Conservation (phyloP, 2,113 vertebrate genomes). For the Mus musculus region DNA sequence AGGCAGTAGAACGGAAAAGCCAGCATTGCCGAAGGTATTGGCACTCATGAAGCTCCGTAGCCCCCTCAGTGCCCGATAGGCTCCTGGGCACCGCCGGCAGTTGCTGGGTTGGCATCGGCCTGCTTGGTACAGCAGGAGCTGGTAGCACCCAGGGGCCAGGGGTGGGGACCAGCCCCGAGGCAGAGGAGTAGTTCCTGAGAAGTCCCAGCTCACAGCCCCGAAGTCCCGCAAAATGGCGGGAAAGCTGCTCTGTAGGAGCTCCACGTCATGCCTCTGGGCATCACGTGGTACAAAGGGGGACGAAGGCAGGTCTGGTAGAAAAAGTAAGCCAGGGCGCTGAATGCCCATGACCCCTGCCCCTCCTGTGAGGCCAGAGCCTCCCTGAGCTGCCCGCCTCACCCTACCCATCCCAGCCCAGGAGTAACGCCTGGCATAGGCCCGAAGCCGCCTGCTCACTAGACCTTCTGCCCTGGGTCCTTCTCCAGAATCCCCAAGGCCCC, state of each 20-base stretch:
- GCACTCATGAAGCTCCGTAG: conserved; percentile 92
- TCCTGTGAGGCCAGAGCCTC: conserved; percentile 82
- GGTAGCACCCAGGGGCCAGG: conserved; percentile 87
- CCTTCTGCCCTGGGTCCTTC: conserved; percentile 86
- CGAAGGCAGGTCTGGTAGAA: conserved; percentile 93
- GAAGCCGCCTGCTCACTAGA: conserved; percentile 89
- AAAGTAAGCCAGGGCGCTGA: conserved; percentile 92
- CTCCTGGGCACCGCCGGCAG: conserved; percentile 90
- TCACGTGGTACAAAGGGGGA: conserved; percentile 92
- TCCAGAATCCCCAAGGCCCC: conserved; percentile 78
- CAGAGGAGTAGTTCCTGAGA: conserved; percentile 85
- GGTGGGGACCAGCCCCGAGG: conserved; percentile 86
- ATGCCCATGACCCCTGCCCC: conserved; percentile 82
- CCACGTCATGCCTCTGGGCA: conserved; percentile 93
- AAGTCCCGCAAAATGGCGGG: conserved; percentile 90
- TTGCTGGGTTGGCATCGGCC: conserved; percentile 90
- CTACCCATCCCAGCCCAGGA: conserved; percentile 95
- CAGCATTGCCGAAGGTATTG: conserved; percentile 92
- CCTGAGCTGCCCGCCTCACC: conserved; percentile 87
- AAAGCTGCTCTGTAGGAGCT: conserved; percentile 91
- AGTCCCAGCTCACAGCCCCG: conserved; percentile 90
- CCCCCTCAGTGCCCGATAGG: conserved; percentile 90
- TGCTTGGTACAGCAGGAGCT: conserved; percentile 91
- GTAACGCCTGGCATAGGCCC: conserved; percentile 93
- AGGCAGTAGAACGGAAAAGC: conserved; percentile 90